phyloP scores from a whole-genome alignment of 2,113 vertebrate species.

The Lycocorax pyrrhopterus region DNA sequence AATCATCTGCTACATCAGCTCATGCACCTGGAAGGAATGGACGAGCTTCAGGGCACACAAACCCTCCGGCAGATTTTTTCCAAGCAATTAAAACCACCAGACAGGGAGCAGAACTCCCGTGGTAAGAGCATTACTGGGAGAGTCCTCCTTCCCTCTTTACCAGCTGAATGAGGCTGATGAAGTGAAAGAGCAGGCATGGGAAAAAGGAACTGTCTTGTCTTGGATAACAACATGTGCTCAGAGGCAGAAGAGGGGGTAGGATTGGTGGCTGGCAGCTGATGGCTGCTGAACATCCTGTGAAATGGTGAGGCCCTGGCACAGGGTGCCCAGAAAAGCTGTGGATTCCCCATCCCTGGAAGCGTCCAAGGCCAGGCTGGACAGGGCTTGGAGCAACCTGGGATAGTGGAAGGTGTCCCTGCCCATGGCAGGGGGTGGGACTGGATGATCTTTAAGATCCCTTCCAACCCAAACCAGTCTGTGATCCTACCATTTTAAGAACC shows the following conservation, averaged over 20 bases:
- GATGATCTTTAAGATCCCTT: neutral
- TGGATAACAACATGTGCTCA: neutral
- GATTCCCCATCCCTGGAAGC: neutral
- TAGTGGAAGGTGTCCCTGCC: neutral
- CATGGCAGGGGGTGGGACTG: neutral
- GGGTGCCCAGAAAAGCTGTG: neutral
- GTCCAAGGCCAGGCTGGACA: rapidly evolving
- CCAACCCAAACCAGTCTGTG: neutral
- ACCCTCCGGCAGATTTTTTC: neutral
- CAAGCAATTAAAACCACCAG: neutral
- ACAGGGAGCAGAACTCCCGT: neutral
- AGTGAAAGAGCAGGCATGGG: neutral
- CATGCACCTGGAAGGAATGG: neutral
- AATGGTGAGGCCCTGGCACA: neutral
- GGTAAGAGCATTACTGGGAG: neutral
- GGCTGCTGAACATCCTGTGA: neutral
- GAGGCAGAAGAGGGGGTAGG: neutral
- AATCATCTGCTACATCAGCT: neutral
- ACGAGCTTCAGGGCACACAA: neutral
- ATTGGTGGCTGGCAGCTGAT: neutral
- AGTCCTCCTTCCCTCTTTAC: neutral
- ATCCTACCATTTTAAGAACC: neutral
- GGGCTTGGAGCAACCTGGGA: neutral
- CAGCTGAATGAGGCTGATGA: neutral
- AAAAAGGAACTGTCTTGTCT: neutral